These are phyloP conservation scores for Nycticorax nycticorax DNA, from an alignment of 2,113 vertebrate species.

Conservation along the genomic window DNA sequence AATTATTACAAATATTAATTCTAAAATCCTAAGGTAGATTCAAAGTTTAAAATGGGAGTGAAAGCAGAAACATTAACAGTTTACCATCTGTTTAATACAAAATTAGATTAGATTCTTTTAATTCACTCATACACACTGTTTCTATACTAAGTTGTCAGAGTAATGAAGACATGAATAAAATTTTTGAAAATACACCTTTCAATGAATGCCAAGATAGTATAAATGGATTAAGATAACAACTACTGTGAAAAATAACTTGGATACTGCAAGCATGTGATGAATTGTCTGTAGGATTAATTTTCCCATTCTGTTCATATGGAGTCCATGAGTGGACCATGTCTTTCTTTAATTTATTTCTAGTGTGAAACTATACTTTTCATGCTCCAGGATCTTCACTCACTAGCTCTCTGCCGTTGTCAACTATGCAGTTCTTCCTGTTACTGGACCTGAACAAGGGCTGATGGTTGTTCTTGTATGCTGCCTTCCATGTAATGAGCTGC, in stretches of 20 bases:
- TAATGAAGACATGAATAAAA: neutral
- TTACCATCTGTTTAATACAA: neutral
- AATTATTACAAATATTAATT: neutral
- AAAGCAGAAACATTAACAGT: neutral
- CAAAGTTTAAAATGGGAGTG: neutral
- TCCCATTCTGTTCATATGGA: neutral
- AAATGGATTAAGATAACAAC: neutral
- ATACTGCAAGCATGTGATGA: neutral
- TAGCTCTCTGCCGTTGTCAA: too few relatives aligned
- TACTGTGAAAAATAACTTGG: neutral
- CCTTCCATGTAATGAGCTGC: too few relatives aligned
- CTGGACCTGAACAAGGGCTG: too few relatives aligned
- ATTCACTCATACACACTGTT: neutral
- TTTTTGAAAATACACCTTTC: neutral
- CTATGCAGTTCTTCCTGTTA: too few relatives aligned
- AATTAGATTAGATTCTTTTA: neutral
- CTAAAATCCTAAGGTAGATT: neutral
- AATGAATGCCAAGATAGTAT: neutral
- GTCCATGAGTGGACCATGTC: neutral
- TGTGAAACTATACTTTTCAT: neutral
- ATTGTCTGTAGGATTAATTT: neutral
- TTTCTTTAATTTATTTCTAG: neutral
- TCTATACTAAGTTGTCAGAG: neutral
- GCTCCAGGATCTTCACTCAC: neutral
- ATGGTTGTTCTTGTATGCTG: too few relatives aligned